phyloP scores from a whole-genome alignment of 2,888 invertebrate genomes.

The Nomada flava region DNA sequence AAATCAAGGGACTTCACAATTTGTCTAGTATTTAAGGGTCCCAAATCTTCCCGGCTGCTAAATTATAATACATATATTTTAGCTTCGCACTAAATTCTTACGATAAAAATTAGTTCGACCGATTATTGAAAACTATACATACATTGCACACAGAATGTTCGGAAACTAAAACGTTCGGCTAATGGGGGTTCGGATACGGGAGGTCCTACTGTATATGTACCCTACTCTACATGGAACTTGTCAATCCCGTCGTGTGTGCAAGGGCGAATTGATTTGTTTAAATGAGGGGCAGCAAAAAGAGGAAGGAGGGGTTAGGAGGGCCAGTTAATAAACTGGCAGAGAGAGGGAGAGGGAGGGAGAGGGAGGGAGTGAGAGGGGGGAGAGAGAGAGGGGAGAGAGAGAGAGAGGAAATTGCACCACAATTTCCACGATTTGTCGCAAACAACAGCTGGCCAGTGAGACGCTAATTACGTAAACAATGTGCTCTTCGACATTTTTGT shows the following conservation, averaged over 20 bases:
- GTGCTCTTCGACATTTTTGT: conserved; percentile 43
- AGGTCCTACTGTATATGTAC: too few species aligned
- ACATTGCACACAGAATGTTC: too few species aligned
- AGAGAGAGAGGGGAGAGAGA: not conserved
- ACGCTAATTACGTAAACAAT: conserved; percentile 50
- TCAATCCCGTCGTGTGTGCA: not conserved
- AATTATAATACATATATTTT: too few species aligned
- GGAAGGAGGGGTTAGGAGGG: not conserved
- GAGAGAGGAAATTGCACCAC: conserved; percentile 33
- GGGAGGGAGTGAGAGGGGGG: not conserved
- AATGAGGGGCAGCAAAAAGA: not conserved
- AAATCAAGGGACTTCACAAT: too few species aligned
- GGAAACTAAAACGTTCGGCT: too few species aligned
- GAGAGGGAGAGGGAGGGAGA: not conserved
- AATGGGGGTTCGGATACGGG: too few species aligned
- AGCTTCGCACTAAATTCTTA: too few species aligned
- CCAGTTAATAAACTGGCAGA: conserved; percentile 47
- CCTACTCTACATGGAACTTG: not conserved
- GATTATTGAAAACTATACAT: too few species aligned
- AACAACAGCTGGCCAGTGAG: conserved; percentile 34
- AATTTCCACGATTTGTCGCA: conserved; percentile 55
- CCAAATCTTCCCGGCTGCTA: too few species aligned
- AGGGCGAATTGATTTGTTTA: conserved; percentile 37
- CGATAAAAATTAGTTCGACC: too few species aligned
- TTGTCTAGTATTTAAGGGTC: too few species aligned